Evolutionary conservation across 2,797 vertebrate genomes (phyloP).

Genomic region (Pachyuromys duprasi): DNA sequence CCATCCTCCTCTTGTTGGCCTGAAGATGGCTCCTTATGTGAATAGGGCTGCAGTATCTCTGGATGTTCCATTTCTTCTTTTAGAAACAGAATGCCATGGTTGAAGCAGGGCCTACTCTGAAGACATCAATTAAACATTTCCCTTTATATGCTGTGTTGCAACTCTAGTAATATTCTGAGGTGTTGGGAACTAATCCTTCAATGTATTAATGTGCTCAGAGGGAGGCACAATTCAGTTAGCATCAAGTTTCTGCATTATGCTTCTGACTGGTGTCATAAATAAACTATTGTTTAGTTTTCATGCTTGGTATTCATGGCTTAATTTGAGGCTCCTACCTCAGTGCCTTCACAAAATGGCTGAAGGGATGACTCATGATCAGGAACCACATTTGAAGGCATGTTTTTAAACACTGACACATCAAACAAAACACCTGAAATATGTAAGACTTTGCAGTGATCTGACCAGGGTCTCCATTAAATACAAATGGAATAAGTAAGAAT

Average conservation of each 20-base stretch:
- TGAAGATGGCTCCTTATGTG: fast-evolving
- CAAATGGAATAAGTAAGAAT: not conserved
- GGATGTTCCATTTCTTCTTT: not conserved
- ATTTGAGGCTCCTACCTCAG: not conserved
- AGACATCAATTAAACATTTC: not conserved
- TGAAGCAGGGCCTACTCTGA: not conserved
- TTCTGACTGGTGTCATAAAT: not conserved
- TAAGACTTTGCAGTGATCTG: fast-evolving
- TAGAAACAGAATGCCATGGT: fast-evolving
- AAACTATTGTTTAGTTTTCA: not conserved
- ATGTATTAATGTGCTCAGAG: not conserved
- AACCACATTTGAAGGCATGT: not conserved
- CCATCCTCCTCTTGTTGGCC: not conserved
- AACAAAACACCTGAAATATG: not conserved
- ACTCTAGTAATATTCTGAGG: not conserved
- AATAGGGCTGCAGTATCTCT: not conserved
- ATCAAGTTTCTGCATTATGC: not conserved
- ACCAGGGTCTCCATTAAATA: not conserved
- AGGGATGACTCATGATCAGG: fast-evolving
- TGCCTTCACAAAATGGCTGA: not conserved
- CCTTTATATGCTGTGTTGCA: not conserved
- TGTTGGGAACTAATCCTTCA: not conserved
- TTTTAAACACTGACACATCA: not conserved
- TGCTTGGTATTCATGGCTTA: fast-evolving
- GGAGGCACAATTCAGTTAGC: not conserved